phyloP scores from a whole-genome alignment of 2,797 vertebrate species.

The Anabacerthia variegaticeps region DNA sequence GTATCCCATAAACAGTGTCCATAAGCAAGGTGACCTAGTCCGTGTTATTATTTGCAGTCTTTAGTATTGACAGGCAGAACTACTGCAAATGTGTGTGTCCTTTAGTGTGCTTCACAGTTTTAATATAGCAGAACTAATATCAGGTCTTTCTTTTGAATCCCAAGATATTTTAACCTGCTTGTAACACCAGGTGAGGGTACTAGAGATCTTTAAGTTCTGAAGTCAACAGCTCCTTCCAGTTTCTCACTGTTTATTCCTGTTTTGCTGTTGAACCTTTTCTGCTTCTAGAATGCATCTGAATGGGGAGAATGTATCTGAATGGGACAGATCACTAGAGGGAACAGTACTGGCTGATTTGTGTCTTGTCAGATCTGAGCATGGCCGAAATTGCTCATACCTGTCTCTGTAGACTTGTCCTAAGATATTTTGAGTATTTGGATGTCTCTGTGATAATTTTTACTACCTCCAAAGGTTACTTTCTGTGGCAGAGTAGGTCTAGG shows the following conservation, averaged over 20 bases:
- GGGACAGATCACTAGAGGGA: neutral
- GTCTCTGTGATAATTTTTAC: neutral
- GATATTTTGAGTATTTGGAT: neutral
- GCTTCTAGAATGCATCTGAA: neutral
- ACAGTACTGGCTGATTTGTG: neutral
- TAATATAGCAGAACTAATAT: neutral
- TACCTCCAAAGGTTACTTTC: neutral
- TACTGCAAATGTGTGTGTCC: neutral
- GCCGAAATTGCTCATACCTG: neutral
- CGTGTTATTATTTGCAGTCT: neutral
- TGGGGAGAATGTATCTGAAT: neutral
- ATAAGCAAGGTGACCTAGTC: neutral
- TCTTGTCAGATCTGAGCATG: neutral
- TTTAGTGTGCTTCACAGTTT: neutral
- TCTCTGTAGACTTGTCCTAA: neutral
- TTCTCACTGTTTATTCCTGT: neutral
- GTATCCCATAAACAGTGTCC: neutral
- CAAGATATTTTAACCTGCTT: neutral
- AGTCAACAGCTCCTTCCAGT: neutral
- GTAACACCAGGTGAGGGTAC: neutral
- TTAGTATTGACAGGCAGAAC: neutral
- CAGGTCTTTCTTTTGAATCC: neutral
- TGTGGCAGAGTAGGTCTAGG: neutral
- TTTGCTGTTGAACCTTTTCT: neutral
- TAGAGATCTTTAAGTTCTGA: neutral